These are phyloP conservation scores for Bombus sylvicola DNA, from an alignment of 1,140 invertebrate species.

Conservation along the genomic window DNA sequence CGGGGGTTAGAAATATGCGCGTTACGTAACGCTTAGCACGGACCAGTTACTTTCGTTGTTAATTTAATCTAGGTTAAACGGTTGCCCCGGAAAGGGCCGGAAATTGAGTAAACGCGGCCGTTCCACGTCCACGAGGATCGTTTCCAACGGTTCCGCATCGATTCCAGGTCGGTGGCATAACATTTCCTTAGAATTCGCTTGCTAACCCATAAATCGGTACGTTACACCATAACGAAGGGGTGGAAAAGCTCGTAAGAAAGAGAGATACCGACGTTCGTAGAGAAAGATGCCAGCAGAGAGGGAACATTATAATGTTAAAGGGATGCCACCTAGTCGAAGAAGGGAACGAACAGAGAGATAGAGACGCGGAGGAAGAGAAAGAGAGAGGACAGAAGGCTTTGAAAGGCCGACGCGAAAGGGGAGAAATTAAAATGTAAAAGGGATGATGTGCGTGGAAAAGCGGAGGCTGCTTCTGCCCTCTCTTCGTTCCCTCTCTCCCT, in stretches of 20 bases:
- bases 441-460: conserved; percentile 80
- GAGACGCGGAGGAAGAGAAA: neutral
- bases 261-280: conserved; percentile 43
- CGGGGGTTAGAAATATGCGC: conserved; percentile 9
- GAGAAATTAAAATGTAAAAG: conserved; percentile 82
- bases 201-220: conserved; percentile 77
- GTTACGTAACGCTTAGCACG: conserved; percentile 26
- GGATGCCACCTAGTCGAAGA: conserved; percentile 73
- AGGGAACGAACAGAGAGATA: conserved; percentile 32
- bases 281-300: conserved; percentile 51
- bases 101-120: conserved; percentile 43
- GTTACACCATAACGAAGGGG: conserved; percentile 71
- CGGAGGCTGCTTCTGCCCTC: conserved; percentile 55
- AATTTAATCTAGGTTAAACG: conserved; percentile 52
- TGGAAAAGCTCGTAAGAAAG: conserved; percentile 50
- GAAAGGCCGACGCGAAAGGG: conserved; percentile 78
- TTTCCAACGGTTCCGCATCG: conserved; percentile 76
- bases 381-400: conserved; percentile 60
- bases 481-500: neutral
- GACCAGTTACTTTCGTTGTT: conserved; percentile 47
- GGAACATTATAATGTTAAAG: conserved; percentile 81
- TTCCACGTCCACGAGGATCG: conserved; percentile 30
- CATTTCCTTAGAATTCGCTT: conserved; percentile 77
- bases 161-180: conserved; percentile 77
- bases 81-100: conserved; percentile 27